Conservation (phyloP, 2,888 invertebrate genomes). For the Drosophila tripunctata region DNA sequence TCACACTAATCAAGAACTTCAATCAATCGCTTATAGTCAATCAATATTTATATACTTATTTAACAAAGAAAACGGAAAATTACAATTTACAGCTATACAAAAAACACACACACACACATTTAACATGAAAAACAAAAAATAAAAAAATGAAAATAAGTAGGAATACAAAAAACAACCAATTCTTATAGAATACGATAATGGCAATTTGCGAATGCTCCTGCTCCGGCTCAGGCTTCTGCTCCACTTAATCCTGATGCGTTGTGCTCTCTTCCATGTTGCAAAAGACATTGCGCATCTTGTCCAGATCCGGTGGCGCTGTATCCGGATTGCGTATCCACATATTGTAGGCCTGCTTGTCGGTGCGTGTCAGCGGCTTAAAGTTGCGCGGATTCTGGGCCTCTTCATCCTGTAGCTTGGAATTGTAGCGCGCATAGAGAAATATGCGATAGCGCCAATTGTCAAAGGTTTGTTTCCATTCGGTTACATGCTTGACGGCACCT, state of each 20-base stretch:
- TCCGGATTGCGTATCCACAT: slow-evolving; percentile 82
- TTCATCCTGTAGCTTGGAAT: slow-evolving; percentile 80
- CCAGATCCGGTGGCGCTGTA: slow-evolving; percentile 81
- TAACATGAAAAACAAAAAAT: slow-evolving; percentile 52
- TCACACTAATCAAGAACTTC: neutral
- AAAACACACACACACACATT: slow-evolving; percentile 42
- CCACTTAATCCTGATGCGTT: slow-evolving; percentile 70
- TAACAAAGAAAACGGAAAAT: slow-evolving; percentile 61
- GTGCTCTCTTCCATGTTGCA: slow-evolving; percentile 79
- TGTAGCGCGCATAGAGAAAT: slow-evolving; percentile 81
- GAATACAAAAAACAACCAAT: slow-evolving; percentile 32
- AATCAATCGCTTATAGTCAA: slow-evolving; percentile 22
- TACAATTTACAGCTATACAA: slow-evolving; percentile 50
- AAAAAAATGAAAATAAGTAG: too few species aligned
- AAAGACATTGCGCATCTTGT: slow-evolving; percentile 83
- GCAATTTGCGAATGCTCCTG: slow-evolving; percentile 49
- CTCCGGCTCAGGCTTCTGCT: too few species aligned
- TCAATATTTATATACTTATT: slow-evolving; percentile 37
- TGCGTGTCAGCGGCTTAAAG: slow-evolving; percentile 81
- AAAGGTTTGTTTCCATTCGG: slow-evolving; percentile 81
- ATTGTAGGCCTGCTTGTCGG: slow-evolving; percentile 81
- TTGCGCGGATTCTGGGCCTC: slow-evolving; percentile 80
- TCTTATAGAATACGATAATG: slow-evolving; percentile 59
- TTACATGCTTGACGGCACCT: slow-evolving; percentile 79
- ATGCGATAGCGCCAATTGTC: slow-evolving; percentile 82